A percentile compares a stretch with the other conserved stretches of the same genome.
Evolutionary conservation across 2,797 vertebrate species (phyloP).

Genomic region (Tangara arthus): DNA sequence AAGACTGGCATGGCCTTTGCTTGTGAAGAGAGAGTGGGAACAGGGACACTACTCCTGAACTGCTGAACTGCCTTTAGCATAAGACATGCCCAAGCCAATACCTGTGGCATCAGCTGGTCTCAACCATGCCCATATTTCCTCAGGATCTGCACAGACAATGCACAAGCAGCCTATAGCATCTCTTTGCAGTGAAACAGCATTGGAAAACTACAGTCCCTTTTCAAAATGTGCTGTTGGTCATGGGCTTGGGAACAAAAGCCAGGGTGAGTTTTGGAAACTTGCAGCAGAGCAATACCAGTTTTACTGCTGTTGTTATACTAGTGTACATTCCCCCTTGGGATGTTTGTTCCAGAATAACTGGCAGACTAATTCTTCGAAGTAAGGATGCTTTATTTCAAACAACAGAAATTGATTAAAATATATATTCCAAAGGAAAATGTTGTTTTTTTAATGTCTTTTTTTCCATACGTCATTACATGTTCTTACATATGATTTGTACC

Average conservation of each 20-base stretch:
- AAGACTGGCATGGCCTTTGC: neutral
- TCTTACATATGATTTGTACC: neutral
- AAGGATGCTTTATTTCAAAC: constrained; percentile 40
- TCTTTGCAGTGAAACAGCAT: neutral
- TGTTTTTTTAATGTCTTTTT: neutral
- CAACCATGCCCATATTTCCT: accelerated
- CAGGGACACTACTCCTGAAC: neutral
- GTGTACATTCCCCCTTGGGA: neutral
- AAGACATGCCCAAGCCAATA: neutral
- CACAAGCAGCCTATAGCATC: neutral
- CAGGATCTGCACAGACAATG: neutral
- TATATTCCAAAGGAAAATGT: neutral
- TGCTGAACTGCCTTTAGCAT: neutral
- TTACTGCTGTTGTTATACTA: neutral
- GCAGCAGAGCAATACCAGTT: neutral
- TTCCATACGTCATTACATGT: neutral
- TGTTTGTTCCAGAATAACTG: neutral
- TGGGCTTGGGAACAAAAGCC: neutral
- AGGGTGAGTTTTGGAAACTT: neutral
- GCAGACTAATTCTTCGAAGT: neutral
- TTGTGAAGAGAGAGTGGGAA: neutral
- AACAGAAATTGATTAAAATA: neutral
- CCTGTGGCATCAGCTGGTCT: neutral
- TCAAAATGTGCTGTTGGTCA: neutral
- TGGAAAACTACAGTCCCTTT: neutral